Evolutionary conservation across 2,113 vertebrate species (phyloP).

Genomic region (Anguilla rostrata): DNA sequence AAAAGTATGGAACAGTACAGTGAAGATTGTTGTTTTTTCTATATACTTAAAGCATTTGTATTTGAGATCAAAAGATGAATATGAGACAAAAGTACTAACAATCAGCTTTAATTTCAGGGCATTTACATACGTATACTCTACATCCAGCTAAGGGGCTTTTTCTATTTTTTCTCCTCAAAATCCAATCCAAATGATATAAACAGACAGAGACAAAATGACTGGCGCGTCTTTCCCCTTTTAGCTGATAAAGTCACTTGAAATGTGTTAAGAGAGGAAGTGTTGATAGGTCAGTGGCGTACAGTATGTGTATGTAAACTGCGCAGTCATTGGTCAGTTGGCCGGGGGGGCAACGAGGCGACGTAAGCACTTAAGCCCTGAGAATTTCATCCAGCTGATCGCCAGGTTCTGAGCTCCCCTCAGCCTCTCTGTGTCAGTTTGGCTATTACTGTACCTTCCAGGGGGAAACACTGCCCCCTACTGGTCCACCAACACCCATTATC

Average conservation of each 20-base stretch:
- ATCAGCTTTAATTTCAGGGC: no score
- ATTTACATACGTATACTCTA: no score
- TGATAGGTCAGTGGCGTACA: not conserved
- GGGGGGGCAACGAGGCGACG: not conserved
- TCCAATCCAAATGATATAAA: not conserved
- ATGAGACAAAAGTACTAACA: no score
- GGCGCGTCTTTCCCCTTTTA: no score
- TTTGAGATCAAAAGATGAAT: no score
- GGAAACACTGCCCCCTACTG: not conserved
- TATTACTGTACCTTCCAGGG: no score
- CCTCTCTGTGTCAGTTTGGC: not conserved
- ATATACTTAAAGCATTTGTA: no score
- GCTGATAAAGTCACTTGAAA: no score
- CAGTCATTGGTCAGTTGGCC: not conserved
- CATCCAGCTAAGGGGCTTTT: no score
- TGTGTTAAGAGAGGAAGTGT: not conserved
- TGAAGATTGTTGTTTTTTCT: no score
- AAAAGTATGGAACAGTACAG: no score
- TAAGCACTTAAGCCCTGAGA: no score
- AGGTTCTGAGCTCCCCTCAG: not conserved
- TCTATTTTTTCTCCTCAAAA: not conserved
- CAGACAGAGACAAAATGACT: not conserved
- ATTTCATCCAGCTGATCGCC: not conserved
- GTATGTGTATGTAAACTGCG: not conserved
- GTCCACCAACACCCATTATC: not conserved